Evolutionary conservation across 2,888 invertebrate species (phyloP), one percentile per base, ranked within the genome.

Genomic region (Epistrophe grossulariae): DNA sequence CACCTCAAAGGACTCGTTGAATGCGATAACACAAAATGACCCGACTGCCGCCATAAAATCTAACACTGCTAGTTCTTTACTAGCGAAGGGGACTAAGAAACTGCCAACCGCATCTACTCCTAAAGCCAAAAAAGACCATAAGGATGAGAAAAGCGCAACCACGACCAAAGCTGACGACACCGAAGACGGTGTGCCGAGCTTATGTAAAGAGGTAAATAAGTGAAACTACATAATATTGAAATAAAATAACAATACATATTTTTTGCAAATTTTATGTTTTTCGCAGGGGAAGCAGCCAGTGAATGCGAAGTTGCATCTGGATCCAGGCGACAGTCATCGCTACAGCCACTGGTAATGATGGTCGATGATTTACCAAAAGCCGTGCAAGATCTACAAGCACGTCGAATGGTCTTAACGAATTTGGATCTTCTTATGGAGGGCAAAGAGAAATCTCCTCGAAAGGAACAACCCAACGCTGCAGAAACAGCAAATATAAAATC

Each of bases 321-420:
- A 88, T 52, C 64, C 9, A 79, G 31, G 17, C 79, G 83, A 2
- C 57, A 76, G 0, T 66, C 79, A 24, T 28, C 35, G 1, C 95
- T 95, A n/a, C 97, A 96, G 89, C 95, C 95, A 24, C 97, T 97
- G 0, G 95, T 97, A 15, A 96, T 97, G 96, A 95, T 95, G 90
- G 95, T 97, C 64, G 94, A 93, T 76, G 91, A 91, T 79, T 55
- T 91, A 17, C 89, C 91, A 19, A 91, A 91, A 62, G 90, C 90
- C 15, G 88, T 91, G 68, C 90, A 91, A 43, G 91, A 93, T 59
- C 78, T 91, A 4, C 91, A 95, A 89, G 95, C 95, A 0, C 94
- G 95, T 81, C 94, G 95, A 76, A 93, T 95, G 74, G 94, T 95
- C 0, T 94, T 95, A 0, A 94, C 95, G 74, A 96, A 96, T 93